Percentiles rank a stretch among this genome's conserved stretches.
phyloP scores from a whole-genome alignment of 2,888 invertebrate species.

The Atherix ibis region DNA sequence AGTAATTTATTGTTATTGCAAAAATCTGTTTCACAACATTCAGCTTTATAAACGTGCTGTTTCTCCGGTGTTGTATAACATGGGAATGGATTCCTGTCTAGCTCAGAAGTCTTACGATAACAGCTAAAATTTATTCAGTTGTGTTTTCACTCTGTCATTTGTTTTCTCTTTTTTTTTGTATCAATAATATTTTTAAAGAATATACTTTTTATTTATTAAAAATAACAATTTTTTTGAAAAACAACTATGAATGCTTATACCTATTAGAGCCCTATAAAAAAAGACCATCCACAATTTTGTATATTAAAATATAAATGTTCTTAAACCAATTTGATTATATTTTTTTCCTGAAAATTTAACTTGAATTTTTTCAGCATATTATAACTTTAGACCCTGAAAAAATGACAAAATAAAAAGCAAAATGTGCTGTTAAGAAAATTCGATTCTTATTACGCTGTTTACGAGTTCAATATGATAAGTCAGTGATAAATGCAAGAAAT shows the following conservation, averaged over 20 bases:
- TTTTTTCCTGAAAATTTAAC: no score
- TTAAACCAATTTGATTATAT: background rate
- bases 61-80: conserved; percentile 31
- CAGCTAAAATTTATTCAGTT: conserved; percentile 20
- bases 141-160: background rate
- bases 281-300: conserved; percentile 1
- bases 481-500: no score
- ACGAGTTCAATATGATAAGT: no score
- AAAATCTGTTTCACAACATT: conserved; percentile 32
- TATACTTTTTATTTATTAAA: background rate
- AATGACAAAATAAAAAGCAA: no score
- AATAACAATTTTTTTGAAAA: conserved; percentile 1
- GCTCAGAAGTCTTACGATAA: conserved; percentile 30
- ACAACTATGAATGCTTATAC: background rate
- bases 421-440: background rate
- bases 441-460: background rate
- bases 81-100: conserved; percentile 30
- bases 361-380: no score
- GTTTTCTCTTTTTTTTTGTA: background rate
- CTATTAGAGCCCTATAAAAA: no score
- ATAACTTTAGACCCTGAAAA: no score
- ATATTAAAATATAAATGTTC: background rate
- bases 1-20: conserved; percentile 33
- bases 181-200: conserved; percentile 1
- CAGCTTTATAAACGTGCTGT: conserved; percentile 28